These are phyloP conservation scores for Brienomyrus brachyistius DNA, from an alignment of 2,113 vertebrate species.

Conservation along the genomic window DNA sequence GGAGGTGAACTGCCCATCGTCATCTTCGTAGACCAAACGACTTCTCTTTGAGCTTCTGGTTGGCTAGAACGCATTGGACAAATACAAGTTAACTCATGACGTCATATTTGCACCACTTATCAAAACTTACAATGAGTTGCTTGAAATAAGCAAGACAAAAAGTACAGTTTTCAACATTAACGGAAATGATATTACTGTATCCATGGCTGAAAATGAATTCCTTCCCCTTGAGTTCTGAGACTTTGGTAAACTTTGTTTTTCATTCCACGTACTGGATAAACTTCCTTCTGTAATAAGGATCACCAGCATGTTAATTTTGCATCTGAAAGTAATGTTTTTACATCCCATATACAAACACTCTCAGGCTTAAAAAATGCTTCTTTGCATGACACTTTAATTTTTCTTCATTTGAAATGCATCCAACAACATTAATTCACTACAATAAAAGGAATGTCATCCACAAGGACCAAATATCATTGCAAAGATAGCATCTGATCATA, in stretches of 20 bases:
- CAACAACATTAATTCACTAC: not conserved
- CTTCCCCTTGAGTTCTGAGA: conserved; percentile 83
- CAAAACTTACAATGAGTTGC: not conserved
- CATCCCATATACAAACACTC: not conserved
- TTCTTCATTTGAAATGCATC: not conserved
- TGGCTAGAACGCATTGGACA: conserved; percentile 57
- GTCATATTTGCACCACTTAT: not conserved
- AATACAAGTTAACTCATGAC: not conserved
- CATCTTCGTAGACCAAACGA: conserved; percentile 85
- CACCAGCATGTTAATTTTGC: not conserved
- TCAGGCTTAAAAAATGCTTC: not conserved
- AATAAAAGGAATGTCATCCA: not conserved
- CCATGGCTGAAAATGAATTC: conserved; percentile 69
- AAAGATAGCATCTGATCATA: not conserved
- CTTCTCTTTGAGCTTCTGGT: conserved; percentile 91
- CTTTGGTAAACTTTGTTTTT: conserved; percentile 88
- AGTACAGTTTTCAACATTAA: not conserved
- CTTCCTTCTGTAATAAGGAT: conserved; percentile 73
- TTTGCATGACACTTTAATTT: not conserved
- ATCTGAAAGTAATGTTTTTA: not conserved
- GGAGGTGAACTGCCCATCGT: conserved; percentile 77
- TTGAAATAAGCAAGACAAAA: not conserved
- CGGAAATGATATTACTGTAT: conserved; percentile 65
- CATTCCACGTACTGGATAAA: conserved; percentile 93
- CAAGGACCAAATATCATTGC: not conserved